Evolutionary conservation across 2,888 invertebrate genomes (phyloP), one percentile per base, ranked within the genome.

Genomic region (Drosophila cognata): DNA sequence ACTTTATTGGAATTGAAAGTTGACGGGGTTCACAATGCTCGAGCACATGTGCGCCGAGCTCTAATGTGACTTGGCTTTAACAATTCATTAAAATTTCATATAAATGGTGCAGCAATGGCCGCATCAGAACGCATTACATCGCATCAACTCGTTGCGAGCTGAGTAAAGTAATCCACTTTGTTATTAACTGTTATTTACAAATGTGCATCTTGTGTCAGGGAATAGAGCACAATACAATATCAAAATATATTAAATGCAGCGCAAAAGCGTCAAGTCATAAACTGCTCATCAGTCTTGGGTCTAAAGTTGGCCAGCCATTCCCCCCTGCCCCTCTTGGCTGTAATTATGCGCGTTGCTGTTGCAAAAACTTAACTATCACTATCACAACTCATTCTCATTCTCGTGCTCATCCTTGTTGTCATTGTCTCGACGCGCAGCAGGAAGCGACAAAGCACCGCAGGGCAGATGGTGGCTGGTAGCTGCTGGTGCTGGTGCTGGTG

Each of bases 191-290:
- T 43, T 78, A 72, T 84, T 87, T 78, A 81, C 83, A 84, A 85
- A 81, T 86, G 82, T 77, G 72, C 72, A 64, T 38, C 62, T 57
- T 74, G 65, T 77, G 78, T 61, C 78, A 48, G 46, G 13, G 18
- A 10, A 51, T 25, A 11, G 25, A 16, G 46, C 25, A 38, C 38
- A 62, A 50, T 29, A 67, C 63, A 61, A 31, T 50, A 66, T 60
- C 50, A 55, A 63, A 53, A 63, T 70, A 66, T 79, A 79, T 88
- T 86, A 84, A 87, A 88, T 83, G 83, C 81, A 81, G 70, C 74
- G 79, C 73, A 72, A 91, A 91, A 91, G 77, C 87, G 90, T 83
- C 91, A 88, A 91, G 92, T 92, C 91, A 92, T 91, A 92, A 92
- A 86, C 89, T 87, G 91, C 91, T 92, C 91, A 92, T 92, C 92